Conservation (phyloP, 2,113 vertebrate species). For the Vidua macroura region DNA sequence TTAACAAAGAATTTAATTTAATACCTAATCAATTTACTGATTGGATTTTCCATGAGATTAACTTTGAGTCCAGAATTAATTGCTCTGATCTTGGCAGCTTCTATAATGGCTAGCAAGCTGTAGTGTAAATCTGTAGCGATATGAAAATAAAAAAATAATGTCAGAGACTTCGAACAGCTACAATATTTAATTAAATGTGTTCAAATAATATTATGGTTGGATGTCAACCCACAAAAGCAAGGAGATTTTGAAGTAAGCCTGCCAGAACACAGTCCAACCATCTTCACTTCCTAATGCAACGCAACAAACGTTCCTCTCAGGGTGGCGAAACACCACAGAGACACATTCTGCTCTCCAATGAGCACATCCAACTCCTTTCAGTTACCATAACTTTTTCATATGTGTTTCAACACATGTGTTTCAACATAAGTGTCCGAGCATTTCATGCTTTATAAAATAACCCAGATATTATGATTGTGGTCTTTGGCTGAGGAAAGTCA, state of each 20-base stretch:
- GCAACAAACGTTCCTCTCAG: not conserved
- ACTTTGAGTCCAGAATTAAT: slow-evolving; percentile 49
- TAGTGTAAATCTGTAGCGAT: not conserved
- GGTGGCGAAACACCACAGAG: not conserved
- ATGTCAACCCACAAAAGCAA: slow-evolving; percentile 33
- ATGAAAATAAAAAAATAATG: slow-evolving; percentile 32
- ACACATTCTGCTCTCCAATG: not conserved
- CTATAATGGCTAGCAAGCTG: slow-evolving; percentile 38
- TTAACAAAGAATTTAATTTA: slow-evolving; percentile 64
- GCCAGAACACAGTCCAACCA: not conserved
- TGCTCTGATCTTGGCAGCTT: slow-evolving; percentile 22
- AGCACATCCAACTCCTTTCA: not conserved
- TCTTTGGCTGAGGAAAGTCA: not conserved
- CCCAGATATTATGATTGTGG: not conserved
- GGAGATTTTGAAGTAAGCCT: not conserved
- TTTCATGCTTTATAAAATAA: not conserved
- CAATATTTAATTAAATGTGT: slow-evolving; percentile 62
- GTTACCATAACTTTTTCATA: not conserved
- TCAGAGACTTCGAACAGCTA: slow-evolving; percentile 50
- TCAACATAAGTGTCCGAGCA: not conserved
- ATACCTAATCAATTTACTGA: slow-evolving; percentile 67
- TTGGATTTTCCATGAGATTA: slow-evolving; percentile 68
- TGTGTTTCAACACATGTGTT: too few species aligned
- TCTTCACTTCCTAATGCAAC: not conserved
- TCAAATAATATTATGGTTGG: slow-evolving; percentile 46